phyloP scores from a whole-genome alignment of 2,113 vertebrate species.

The Mormoops blainvillei region DNA sequence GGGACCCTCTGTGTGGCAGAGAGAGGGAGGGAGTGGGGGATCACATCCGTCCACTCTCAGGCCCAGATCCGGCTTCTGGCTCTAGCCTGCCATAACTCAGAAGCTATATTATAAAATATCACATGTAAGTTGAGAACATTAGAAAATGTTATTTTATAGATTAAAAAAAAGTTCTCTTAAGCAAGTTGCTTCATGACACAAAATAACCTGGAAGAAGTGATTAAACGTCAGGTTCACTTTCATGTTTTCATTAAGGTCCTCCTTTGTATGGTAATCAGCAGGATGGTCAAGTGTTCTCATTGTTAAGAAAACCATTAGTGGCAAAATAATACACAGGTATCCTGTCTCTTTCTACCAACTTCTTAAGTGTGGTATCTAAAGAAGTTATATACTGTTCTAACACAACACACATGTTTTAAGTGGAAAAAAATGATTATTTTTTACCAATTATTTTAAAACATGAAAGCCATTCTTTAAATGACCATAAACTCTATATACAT shows the following conservation, averaged over 20 bases:
- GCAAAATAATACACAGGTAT: conserved; percentile 24
- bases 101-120: background rate
- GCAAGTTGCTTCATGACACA: background rate
- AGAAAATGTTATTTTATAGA: background rate
- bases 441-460: conserved; percentile 6
- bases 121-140: background rate
- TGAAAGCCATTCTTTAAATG: background rate
- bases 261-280: background rate
- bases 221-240: background rate
- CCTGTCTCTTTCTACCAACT: conserved; percentile 26
- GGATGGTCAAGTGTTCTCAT: background rate
- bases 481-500: background rate
- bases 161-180: background rate
- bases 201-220: background rate
- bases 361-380: conserved; percentile 10
- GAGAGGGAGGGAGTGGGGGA: background rate
- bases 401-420: conserved; percentile 31
- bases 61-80: background rate
- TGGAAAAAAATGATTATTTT: background rate
- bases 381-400: background rate
- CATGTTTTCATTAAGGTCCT: background rate
- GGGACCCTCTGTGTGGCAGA: background rate
- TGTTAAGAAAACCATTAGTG: conserved; percentile 9
- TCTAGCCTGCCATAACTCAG: background rate
- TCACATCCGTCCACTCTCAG: background rate